A percentile compares a stretch with the other conserved stretches of the same genome.
These are phyloP conservation scores for Lysandra coridon DNA, from an alignment of 2,888 invertebrate genomes.

Conservation along the genomic window DNA sequence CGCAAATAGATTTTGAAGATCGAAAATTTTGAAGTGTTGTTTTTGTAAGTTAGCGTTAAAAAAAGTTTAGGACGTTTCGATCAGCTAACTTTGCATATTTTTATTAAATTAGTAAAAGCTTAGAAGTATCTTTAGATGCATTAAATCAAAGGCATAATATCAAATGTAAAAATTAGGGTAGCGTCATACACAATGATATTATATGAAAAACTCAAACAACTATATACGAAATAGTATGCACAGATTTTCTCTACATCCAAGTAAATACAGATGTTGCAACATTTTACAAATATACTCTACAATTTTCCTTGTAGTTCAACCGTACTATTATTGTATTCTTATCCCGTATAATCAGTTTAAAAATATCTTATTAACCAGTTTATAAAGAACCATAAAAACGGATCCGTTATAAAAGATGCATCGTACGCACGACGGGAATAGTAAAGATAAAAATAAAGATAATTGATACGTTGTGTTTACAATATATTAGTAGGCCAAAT, in stretches of 20 bases:
- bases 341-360: conserved; percentile 12
- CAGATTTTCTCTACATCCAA: not conserved
- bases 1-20: conserved; percentile 1
- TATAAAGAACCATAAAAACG: conserved; percentile 2
- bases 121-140: not conserved
- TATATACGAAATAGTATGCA: not conserved
- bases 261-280: not conserved
- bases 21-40: not conserved
- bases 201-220: no score
- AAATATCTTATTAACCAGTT: conserved; percentile 21
- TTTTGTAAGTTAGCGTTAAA: not conserved
- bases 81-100: not conserved
- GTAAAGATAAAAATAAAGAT: conserved; percentile 27
- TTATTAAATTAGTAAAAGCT: not conserved
- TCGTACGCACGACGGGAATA: conserved; percentile 22
- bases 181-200: not conserved
- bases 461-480: conserved; percentile 41
- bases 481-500: conserved; percentile 53
- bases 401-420: conserved; percentile 10
- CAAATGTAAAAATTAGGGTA: not conserved
- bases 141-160: not conserved
- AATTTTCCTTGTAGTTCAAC: not conserved
- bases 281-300: not conserved
- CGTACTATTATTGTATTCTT: not conserved
- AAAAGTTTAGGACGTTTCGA: not conserved